Conservation (phyloP, 92 coral and sea anemone species). For the Palythoa heliodiscus region DNA sequence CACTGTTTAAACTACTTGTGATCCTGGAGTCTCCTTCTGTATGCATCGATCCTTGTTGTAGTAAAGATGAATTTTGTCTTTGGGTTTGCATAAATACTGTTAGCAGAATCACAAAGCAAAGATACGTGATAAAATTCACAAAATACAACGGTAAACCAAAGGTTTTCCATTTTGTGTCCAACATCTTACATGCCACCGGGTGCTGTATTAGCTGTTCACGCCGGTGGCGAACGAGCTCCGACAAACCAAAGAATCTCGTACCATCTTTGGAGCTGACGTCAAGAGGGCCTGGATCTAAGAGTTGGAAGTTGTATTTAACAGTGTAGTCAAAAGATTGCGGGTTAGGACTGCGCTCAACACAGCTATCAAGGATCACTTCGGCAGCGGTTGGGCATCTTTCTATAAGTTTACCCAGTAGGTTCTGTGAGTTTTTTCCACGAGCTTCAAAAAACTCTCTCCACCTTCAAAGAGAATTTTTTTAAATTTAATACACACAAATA, state of each 20-base stretch:
- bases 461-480: neutral
- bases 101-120: constrained; percentile 53
- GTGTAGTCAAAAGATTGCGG: constrained; percentile 49
- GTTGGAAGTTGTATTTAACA: constrained; percentile 69
- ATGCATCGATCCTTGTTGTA: neutral
- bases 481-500: neutral
- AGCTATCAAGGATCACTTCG: constrained; percentile 67
- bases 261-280: constrained; percentile 45
- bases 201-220: constrained; percentile 70
- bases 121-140: constrained; percentile 61
- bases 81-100: constrained; percentile 67
- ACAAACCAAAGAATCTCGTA: constrained; percentile 66
- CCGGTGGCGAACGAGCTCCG: constrained; percentile 56
- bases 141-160: constrained; percentile 70
- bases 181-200: constrained; percentile 67
- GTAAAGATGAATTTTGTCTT: constrained; percentile 38
- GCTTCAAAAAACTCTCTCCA: constrained; percentile 35
- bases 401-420: constrained; percentile 69
- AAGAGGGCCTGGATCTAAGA: constrained; percentile 87
- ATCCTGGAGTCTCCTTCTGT: neutral
- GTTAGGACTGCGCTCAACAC: constrained; percentile 63
- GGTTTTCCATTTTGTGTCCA: constrained; percentile 69
- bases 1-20: constrained; percentile 18
- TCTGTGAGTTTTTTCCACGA: constrained; percentile 29
- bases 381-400: constrained; percentile 76